Base-by-base conservation (phyloP, 2,113 vertebrate species). In the Heterotilapia buettikoferi region DNA sequence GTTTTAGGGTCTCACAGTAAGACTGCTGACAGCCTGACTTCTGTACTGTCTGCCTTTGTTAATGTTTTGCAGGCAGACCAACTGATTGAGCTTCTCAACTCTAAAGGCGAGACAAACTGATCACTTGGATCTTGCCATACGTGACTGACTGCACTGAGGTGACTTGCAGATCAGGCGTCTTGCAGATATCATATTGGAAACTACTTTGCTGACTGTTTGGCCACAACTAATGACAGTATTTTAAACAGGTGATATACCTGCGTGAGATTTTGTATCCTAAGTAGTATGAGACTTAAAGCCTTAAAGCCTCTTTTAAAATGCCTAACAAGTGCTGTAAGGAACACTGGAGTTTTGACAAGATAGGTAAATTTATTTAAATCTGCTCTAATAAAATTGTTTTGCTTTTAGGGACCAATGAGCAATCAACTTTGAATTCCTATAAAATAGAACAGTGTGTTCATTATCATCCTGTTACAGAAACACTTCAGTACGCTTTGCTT, bases 61-160 rank as follows among this genome's bases (percentile, higher is more conserved):
- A 3, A 79, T 90, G 6, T 90, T 54, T 93, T 94, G 6, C 92
- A 97, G 96, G 95, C 95, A 5, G 96, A 97, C 12, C 95, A 97
- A 92, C 90, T 97, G 88, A 92, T 97, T 56, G 92, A 96, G 82
- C 89, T 90, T 50, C 95, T 97, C 84, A 94, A 91, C 88, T 93
- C 95, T 33, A 95, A 96, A 94, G 94, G 31, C 87, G 95, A 93
- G 87, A 66, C 84, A 26, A 90, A 91, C 40, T 94, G 90, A 96
- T 71, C 47, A 33, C 12, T 5, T 82, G 6, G 59, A 80, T 76
- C 53, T 86, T 29, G 5, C 14, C 47, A 9, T 40, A 8, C 0
- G 9, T 18, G 29, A 71, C 47, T 82, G 7, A 71, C 47, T 84
- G 9, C 66, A 19, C 80, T 2, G 71, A 82, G 47, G 68, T 12